phyloP scores from a whole-genome alignment of 2,113 vertebrate genomes.

The Felis catus region DNA sequence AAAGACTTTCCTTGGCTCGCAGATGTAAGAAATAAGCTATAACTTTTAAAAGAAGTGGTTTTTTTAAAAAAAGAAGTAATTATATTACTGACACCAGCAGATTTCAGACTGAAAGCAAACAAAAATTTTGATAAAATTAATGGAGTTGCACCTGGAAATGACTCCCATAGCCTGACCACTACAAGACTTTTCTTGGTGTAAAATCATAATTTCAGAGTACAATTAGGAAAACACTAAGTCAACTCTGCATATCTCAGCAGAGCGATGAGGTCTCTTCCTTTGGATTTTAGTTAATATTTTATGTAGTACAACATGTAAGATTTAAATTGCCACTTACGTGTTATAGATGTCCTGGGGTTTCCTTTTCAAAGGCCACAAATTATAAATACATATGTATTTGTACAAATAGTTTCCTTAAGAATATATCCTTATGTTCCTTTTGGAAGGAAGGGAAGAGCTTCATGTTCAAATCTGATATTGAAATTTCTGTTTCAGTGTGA shows the following conservation, averaged over 20 bases:
- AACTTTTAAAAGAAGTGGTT: neutral
- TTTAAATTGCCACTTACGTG: neutral
- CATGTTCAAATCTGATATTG: conserved; percentile 19
- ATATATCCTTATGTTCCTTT: neutral
- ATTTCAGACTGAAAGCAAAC: conserved; percentile 13
- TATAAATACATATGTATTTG: neutral
- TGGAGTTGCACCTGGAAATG: neutral
- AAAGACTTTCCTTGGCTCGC: neutral
- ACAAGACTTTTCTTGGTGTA: neutral
- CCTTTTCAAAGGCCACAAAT: neutral
- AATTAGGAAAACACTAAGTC: neutral
- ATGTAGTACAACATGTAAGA: neutral
- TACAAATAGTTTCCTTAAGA: neutral
- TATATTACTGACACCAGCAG: neutral
- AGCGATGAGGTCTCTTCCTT: neutral
- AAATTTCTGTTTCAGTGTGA: conserved; percentile 30
- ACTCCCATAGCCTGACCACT: neutral
- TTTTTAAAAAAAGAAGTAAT: neutral
- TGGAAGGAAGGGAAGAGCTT: neutral
- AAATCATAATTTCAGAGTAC: conserved; percentile 35
- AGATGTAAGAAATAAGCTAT: neutral
- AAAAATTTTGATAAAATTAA: conserved; percentile 34
- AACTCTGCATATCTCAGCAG: neutral
- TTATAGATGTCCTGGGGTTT: neutral
- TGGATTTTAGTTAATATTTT: neutral